A percentile compares a stretch with the other conserved stretches of the same genome.
Evolutionary conservation across 2,888 invertebrate genomes (phyloP).

Genomic region (Tipula lateralis): DNA sequence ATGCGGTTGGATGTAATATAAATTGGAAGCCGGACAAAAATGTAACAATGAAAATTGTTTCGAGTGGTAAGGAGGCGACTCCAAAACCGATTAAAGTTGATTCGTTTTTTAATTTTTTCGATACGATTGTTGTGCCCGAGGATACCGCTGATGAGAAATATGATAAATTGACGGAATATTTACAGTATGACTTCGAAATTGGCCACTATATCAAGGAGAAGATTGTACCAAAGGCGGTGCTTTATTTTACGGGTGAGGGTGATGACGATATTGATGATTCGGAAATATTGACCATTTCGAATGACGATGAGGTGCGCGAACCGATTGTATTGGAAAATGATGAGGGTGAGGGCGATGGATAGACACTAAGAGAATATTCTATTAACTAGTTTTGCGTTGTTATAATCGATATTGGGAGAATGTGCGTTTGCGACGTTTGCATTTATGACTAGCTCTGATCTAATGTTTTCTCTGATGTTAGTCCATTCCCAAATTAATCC

Average conservation of each 20-base stretch:
- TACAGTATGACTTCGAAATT: conserved; percentile 86
- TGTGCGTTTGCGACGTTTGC: no score
- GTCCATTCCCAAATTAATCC: no score
- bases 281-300: background rate
- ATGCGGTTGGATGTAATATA: conserved; percentile 69
- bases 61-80: conserved; percentile 57
- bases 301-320: background rate
- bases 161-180: conserved; percentile 42
- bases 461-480: no score
- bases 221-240: conserved; percentile 88
- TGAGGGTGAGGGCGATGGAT: no score
- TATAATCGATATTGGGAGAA: no score
- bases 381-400: no score
- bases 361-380: no score
- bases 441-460: no score
- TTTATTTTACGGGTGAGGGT: conserved; percentile 89
- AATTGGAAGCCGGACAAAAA: conserved; percentile 82
- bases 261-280: conserved; percentile 49
- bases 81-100: conserved; percentile 68
- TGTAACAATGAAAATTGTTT: conserved; percentile 72
- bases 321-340: background rate
- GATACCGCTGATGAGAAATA: conserved; percentile 41
- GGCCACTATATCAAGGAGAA: conserved; percentile 96
- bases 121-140: conserved; percentile 56
- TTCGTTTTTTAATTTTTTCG: conserved; percentile 90